Conservation (phyloP, 2,113 vertebrate species). For the Scatophagus argus region DNA sequence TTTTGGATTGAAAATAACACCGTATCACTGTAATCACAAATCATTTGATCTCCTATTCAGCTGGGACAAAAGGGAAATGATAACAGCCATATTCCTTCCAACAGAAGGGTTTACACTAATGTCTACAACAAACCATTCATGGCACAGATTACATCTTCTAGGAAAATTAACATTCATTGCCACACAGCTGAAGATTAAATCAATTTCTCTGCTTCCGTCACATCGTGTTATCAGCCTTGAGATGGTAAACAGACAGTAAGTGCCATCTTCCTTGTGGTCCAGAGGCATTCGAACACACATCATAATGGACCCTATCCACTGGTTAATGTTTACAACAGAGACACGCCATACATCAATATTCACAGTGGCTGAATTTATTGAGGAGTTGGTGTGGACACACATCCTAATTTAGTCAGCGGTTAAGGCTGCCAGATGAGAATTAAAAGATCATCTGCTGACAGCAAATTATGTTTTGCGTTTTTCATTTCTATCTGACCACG, state of each 20-base stretch:
- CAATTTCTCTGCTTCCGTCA: conserved; percentile 79
- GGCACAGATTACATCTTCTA: conserved; percentile 76
- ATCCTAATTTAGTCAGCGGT: conserved; percentile 45
- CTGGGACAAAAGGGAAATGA: conserved; percentile 74
- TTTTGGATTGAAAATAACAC: conserved; percentile 71
- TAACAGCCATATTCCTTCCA: conserved; percentile 58
- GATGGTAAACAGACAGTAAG: conserved; percentile 77
- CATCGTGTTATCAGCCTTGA: conserved; percentile 75
- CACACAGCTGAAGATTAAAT: conserved; percentile 75
- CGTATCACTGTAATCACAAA: conserved; percentile 73
- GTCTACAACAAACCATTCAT: conserved; percentile 70
- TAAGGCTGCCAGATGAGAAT: conserved; percentile 31
- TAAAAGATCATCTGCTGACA: conserved; percentile 50
- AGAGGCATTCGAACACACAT: conserved; percentile 61
- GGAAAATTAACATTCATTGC: conserved; percentile 81
- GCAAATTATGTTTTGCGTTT: conserved; percentile 33
- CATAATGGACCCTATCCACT: conserved; percentile 55
- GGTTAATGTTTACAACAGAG: conserved; percentile 66
- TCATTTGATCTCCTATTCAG: conserved; percentile 77
- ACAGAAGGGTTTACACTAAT: conserved; percentile 69
- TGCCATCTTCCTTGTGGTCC: conserved; percentile 69
- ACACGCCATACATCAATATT: conserved; percentile 52
- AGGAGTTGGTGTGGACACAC: conserved; percentile 32
- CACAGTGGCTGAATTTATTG: conserved; percentile 54
- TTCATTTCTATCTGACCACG: conserved; percentile 24